These are phyloP conservation scores for Corythaeola cristata DNA, from an alignment of 2,113 vertebrate species.

Conservation along the genomic window DNA sequence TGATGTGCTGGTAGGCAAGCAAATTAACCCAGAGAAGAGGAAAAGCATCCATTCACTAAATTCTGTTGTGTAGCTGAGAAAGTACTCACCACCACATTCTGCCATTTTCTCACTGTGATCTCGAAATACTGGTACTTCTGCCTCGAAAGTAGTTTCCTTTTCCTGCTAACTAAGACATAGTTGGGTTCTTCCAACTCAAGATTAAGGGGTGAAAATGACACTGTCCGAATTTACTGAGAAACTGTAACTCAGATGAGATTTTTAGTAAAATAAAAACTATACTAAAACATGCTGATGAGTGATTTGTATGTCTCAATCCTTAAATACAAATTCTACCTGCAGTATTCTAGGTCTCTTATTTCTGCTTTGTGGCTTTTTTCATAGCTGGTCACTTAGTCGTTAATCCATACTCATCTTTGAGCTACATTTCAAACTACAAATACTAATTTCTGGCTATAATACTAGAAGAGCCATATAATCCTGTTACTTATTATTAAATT, in stretches of 20 bases:
- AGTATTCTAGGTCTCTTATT: background rate
- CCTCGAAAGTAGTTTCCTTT: background rate
- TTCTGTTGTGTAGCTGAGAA: background rate
- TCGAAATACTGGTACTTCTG: background rate
- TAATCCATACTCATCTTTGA: background rate
- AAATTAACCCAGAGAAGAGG: background rate
- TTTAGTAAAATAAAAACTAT: background rate
- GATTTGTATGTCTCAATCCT: background rate
- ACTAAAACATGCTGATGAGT: background rate
- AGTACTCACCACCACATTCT: background rate
- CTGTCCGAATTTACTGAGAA: background rate
- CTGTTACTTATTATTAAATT: background rate
- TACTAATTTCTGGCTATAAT: background rate
- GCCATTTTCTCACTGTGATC: background rate
- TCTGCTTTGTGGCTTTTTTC: background rate
- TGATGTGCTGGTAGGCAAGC: background rate
- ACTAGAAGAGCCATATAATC: background rate
- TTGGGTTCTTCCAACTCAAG: background rate
- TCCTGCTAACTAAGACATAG: background rate
- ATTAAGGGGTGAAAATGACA: background rate
- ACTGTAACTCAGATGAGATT: background rate
- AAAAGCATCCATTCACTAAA: background rate
- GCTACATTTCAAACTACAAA: background rate
- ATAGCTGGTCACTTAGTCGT: background rate
- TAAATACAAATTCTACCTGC: background rate